Conservation (phyloP, 1,140 invertebrate genomes). For the Macrobrachium nipponense region DNA sequence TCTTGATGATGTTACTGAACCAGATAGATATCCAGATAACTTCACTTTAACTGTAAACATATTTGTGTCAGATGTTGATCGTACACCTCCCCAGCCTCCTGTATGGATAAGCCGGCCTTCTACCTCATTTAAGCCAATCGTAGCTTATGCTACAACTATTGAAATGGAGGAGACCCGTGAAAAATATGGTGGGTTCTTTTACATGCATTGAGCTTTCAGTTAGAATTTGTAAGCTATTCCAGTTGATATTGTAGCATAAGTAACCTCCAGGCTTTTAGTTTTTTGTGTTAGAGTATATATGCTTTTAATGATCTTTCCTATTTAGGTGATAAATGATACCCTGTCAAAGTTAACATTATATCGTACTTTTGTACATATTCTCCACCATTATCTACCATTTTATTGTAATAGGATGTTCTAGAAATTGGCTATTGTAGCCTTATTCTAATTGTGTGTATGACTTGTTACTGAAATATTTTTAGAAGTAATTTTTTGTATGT, state of each 20-base stretch:
- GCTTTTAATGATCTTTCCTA: too few species aligned
- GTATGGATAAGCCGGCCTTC: slow-evolving; percentile 80
- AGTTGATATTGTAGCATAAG: not conserved
- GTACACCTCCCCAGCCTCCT: slow-evolving; percentile 73
- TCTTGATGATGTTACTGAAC: slow-evolving; percentile 69
- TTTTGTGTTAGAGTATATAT: too few species aligned
- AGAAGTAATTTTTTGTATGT: too few species aligned
- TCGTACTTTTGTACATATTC: too few species aligned
- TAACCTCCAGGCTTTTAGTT: not conserved
- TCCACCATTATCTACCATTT: too few species aligned
- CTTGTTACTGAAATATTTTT: too few species aligned
- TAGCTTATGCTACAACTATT: slow-evolving; percentile 82
- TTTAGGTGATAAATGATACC: too few species aligned
- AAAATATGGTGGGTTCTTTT: slow-evolving; percentile 68
- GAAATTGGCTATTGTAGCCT: too few species aligned
- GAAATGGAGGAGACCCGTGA: slow-evolving; percentile 87
- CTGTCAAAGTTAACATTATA: too few species aligned
- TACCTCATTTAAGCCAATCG: slow-evolving; percentile 72
- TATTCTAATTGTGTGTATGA: too few species aligned
- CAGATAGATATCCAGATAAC: slow-evolving; percentile 84
- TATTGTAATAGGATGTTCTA: too few species aligned
- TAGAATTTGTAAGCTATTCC: not conserved
- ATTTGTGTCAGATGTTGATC: slow-evolving; percentile 78
- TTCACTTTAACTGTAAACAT: slow-evolving; percentile 81
- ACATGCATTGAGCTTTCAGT: not conserved